Conservation (phyloP, 2,797 vertebrate genomes). For the Anisognathus igniventris region DNA sequence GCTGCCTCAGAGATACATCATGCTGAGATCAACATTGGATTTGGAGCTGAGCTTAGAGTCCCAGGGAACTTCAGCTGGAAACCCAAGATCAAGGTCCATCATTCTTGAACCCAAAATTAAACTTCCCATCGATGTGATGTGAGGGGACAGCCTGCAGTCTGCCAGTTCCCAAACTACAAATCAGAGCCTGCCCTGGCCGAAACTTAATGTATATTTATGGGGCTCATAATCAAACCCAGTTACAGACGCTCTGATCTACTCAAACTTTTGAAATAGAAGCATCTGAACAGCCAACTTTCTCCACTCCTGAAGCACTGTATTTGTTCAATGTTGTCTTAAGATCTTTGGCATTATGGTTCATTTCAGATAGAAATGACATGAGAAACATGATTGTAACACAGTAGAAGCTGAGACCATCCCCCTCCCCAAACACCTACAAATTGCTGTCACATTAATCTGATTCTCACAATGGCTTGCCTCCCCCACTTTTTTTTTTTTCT, state of each 20-base stretch:
- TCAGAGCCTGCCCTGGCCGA: background rate
- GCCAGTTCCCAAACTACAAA: background rate
- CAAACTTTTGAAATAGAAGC: background rate
- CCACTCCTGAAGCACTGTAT: background rate
- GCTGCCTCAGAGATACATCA: background rate
- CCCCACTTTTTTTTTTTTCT: background rate
- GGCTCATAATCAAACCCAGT: background rate
- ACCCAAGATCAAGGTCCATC: background rate
- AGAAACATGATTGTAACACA: background rate
- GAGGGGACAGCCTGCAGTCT: background rate
- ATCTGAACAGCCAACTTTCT: background rate
- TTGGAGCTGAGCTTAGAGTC: background rate
- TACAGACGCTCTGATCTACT: background rate
- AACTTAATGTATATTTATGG: background rate
- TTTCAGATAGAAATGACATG: background rate
- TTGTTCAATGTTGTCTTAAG: background rate
- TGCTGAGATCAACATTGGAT: background rate
- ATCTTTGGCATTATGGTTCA: background rate
- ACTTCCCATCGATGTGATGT: accelerated
- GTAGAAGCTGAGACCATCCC: background rate
- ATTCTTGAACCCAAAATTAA: background rate
- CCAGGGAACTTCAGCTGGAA: background rate
- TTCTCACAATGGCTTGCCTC: background rate
- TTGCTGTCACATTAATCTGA: background rate
- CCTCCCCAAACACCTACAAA: background rate